Percentiles rank a stretch among this genome's conserved stretches.
phyloP scores from a whole-genome alignment of 2,113 vertebrate species.

The Gasterosteus aculeatus region DNA sequence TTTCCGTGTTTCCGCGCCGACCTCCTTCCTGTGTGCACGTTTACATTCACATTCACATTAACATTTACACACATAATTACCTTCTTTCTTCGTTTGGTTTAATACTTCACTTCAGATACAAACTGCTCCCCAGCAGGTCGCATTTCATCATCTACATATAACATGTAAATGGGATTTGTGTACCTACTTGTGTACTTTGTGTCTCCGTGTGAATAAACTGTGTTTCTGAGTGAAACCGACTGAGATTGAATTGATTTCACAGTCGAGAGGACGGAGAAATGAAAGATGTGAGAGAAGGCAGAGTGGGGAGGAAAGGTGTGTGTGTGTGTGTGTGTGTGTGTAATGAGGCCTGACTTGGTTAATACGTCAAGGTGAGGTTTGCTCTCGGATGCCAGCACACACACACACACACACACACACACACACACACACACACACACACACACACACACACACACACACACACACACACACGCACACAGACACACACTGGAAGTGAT shows the following conservation, averaged over 20 bases:
- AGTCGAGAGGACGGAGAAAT: conserved; percentile 47
- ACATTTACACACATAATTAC: not conserved
- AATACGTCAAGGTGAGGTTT: conserved; percentile 63
- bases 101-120: not conserved
- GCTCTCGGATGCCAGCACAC: conserved; percentile 39
- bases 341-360: conserved; percentile 70
- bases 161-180: not conserved
- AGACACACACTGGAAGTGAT: conserved; percentile 16
- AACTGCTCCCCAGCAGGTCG: not conserved
- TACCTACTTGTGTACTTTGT: not conserved
- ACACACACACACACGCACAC: conserved; percentile 22
- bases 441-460: conserved; percentile 7
- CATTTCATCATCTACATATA: conserved; percentile 8
- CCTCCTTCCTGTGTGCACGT: not conserved
- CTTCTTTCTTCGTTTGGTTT: not conserved
- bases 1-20: too few relatives aligned
- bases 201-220: conserved; percentile 21
- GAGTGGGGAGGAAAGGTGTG: conserved; percentile 12
- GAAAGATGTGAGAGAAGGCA: conserved; percentile 44
- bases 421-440: conserved; percentile 21
- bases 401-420: conserved; percentile 10
- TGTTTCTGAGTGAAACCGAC: not conserved
- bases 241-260: conserved; percentile 55
- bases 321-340: conserved; percentile 20
- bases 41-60: not conserved